Percentiles rank a stretch among this genome's conserved stretches.
These are phyloP conservation scores for Loripinus fragilis DNA, from an alignment of 2,888 invertebrate genomes.

Conservation along the genomic window DNA sequence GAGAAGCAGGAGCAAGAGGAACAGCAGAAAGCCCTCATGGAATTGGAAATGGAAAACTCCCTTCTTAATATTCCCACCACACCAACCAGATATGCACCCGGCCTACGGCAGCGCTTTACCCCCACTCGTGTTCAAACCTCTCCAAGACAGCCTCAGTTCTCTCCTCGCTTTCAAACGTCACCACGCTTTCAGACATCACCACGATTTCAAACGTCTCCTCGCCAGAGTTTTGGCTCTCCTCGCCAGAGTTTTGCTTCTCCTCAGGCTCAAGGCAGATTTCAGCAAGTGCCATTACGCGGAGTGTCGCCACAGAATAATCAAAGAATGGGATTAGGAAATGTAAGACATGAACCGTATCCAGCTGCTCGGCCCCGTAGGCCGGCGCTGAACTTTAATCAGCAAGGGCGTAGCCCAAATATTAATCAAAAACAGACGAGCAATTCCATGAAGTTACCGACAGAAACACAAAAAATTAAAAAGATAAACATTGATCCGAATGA, in stretches of 20 bases:
- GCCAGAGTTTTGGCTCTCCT: neutral
- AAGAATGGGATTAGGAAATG: neutral
- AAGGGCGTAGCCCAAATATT: neutral
- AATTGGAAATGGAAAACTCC: neutral
- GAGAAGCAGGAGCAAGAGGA: constrained; percentile 1
- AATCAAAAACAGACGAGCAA: constrained; percentile 22
- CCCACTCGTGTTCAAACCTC: neutral
- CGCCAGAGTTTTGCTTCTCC: neutral
- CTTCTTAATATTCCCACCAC: neutral
- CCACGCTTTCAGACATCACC: constrained; percentile 6
- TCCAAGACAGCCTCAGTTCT: constrained; percentile 5
- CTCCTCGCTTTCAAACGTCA: neutral
- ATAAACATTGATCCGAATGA: constrained; percentile 34
- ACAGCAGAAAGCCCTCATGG: neutral
- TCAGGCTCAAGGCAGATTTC: neutral
- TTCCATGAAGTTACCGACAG: constrained; percentile 6
- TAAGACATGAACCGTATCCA: constrained; percentile 21
- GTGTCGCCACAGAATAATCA: neutral
- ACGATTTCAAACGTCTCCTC: constrained; percentile 12
- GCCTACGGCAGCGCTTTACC: neutral
- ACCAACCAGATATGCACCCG: neutral
- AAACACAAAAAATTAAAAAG: constrained; percentile 6
- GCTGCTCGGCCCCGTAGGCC: neutral
- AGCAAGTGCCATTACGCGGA: neutral
- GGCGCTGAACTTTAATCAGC: constrained; percentile 5